A percentile compares a stretch with the other conserved stretches of the same genome.
Conservation (phyloP, 1,140 invertebrate species). For the Zophobas atratus region DNA sequence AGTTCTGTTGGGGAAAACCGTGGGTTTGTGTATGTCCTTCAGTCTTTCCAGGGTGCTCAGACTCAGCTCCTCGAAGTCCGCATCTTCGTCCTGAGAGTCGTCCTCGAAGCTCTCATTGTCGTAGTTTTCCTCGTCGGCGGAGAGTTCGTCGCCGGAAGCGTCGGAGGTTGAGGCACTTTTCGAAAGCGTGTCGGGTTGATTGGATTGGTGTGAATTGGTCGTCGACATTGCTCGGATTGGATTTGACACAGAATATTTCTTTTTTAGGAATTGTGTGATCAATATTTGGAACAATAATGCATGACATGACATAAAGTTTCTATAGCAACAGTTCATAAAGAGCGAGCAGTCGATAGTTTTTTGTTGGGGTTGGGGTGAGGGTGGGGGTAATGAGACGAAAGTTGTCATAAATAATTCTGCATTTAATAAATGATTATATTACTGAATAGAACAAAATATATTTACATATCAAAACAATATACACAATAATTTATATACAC, state of each 20-base stretch:
- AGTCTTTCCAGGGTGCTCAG: conserved; percentile 9
- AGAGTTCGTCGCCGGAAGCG: background rate
- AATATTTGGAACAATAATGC: conserved; percentile 21
- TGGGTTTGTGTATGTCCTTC: background rate
- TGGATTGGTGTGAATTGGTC: background rate
- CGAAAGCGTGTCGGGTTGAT: background rate
- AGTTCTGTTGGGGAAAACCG: conserved; percentile 52
- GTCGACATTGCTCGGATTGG: conserved; percentile 12
- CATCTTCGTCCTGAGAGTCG: background rate
- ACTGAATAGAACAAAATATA: conserved; percentile 67
- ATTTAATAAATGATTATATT: conserved; percentile 68
- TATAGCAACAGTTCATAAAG: conserved; percentile 40
- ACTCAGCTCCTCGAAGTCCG: conserved; percentile 10
- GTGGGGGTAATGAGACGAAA: conserved; percentile 8
- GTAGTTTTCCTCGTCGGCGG: background rate
- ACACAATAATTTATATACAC: conserved; percentile 67
- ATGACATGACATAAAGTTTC: conserved; percentile 44
- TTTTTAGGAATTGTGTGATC: conserved; percentile 33
- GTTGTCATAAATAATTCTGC: conserved; percentile 60
- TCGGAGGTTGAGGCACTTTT: conserved; percentile 1
- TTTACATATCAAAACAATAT: conserved; percentile 68
- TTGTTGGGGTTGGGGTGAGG: background rate
- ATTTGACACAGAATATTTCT: conserved; percentile 29
- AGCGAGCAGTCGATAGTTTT: background rate
- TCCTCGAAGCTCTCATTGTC: conserved; percentile 32